Percentiles rank a stretch among this genome's conserved stretches.
phyloP scores from a whole-genome alignment of 2,888 invertebrate species.

The Eristalis tenax region DNA sequence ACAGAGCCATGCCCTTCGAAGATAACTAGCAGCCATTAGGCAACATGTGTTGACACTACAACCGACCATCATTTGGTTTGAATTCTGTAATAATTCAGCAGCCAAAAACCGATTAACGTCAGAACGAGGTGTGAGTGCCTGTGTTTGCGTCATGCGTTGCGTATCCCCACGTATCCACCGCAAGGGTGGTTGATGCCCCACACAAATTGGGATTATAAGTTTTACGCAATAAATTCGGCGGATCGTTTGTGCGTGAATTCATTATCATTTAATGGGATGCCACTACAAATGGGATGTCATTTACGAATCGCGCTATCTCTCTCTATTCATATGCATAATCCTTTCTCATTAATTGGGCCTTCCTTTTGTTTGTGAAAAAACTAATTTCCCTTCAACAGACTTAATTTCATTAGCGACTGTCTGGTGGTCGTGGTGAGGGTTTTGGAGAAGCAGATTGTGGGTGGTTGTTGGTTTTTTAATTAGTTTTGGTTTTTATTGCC shows the following conservation, averaged over 20 bases:
- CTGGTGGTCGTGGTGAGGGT: not conserved
- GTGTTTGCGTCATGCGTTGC: too few relatives aligned
- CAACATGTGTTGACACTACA: not conserved
- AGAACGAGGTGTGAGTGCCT: not conserved
- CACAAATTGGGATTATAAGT: conserved; percentile 3
- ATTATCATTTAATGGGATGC: conserved; percentile 35
- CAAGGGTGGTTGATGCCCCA: not conserved
- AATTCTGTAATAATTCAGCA: not conserved
- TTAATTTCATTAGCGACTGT: not conserved
- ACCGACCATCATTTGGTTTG: not conserved
- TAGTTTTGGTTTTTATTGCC: not conserved
- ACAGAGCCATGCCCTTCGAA: too few relatives aligned
- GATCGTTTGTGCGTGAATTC: conserved; percentile 22
- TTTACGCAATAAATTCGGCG: conserved; percentile 5
- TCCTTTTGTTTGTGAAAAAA: not conserved
- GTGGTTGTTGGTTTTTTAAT: not conserved
- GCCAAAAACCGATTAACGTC: not conserved
- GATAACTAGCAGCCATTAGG: not conserved
- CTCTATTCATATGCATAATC: not conserved
- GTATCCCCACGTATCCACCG: not conserved
- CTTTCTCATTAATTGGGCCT: not conserved
- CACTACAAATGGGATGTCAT: not conserved
- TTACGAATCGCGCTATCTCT: not conserved
- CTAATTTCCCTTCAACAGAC: not conserved
- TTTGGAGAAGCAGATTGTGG: not conserved